Conservation (phyloP, 1,140 invertebrate species). For the Eriocheir sinensis region DNA sequence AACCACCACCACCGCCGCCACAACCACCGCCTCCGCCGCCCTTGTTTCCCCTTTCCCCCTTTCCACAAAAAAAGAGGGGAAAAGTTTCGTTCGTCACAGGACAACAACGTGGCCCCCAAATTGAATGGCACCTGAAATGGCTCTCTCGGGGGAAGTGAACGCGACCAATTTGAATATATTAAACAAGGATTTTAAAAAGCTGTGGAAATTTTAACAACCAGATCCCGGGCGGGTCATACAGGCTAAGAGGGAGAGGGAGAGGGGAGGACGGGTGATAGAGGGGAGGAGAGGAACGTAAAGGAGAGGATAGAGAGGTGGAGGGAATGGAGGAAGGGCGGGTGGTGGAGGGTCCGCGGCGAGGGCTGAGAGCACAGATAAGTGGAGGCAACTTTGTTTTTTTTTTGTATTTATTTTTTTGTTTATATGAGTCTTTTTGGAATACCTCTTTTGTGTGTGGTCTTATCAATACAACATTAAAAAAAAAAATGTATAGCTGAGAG, state of each 20-base stretch:
- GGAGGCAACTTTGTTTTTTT: not conserved
- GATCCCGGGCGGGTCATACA: conserved; percentile 52
- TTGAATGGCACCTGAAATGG: conserved; percentile 74
- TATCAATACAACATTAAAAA: no score
- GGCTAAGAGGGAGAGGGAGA: not conserved
- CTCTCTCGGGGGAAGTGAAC: conserved; percentile 58
- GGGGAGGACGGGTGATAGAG: not conserved
- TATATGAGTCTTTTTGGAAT: no score
- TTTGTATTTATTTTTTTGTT: no score
- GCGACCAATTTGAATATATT: conserved; percentile 77
- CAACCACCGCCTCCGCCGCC: not conserved
- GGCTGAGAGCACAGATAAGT: not conserved
- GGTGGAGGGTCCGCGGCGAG: not conserved
- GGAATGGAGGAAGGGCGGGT: not conserved
- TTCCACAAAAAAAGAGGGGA: conserved; percentile 24
- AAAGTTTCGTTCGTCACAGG: conserved; percentile 67
- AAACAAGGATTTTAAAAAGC: conserved; percentile 75
- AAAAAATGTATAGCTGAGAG: no score
- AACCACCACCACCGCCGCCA: not conserved
- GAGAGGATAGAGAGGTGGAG: not conserved
- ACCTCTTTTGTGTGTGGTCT: no score
- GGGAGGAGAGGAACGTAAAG: not conserved
- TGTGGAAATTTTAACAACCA: conserved; percentile 66
- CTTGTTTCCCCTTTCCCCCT: not conserved
- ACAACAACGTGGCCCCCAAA: conserved; percentile 67